Evolutionary conservation across 2,797 vertebrate species (phyloP).

Genomic region (Avahi laniger): DNA sequence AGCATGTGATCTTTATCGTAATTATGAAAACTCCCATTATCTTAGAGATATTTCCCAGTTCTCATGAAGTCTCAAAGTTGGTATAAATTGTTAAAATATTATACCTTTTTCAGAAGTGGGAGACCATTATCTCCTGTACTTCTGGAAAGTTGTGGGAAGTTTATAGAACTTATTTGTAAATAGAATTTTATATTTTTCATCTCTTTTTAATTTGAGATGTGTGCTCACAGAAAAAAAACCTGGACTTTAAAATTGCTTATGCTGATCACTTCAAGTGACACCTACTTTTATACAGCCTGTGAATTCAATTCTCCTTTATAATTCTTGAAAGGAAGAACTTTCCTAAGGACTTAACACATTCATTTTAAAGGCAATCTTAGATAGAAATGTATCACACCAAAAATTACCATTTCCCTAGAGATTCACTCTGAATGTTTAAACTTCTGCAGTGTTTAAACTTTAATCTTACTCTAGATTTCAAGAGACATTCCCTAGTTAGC

Average conservation of each 20-base stretch:
- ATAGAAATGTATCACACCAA: neutral
- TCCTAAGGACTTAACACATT: neutral
- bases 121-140: neutral
- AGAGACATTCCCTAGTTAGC: neutral
- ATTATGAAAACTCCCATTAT: neutral
- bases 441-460: slow-evolving; percentile 24
- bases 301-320: slow-evolving; percentile 17
- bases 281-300: neutral
- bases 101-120: neutral
- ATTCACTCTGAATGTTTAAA: neutral
- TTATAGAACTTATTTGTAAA: slow-evolving; percentile 34
- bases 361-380: slow-evolving; percentile 46
- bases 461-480: slow-evolving; percentile 42
- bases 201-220: neutral
- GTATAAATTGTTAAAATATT: slow-evolving; percentile 41
- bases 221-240: neutral
- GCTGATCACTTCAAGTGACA: neutral
- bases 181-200: slow-evolving; percentile 31
- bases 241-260: slow-evolving; percentile 37
- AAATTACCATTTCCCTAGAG: slow-evolving; percentile 37
- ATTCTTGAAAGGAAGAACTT: slow-evolving; percentile 39
- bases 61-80: slow-evolving; percentile 18
- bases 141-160: neutral
- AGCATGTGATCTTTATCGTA: slow-evolving; percentile 16
- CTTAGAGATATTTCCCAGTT: slow-evolving; percentile 41